Evolutionary conservation across 2,113 vertebrate species (phyloP).

Genomic region (human (Homo sapiens)): DNA sequence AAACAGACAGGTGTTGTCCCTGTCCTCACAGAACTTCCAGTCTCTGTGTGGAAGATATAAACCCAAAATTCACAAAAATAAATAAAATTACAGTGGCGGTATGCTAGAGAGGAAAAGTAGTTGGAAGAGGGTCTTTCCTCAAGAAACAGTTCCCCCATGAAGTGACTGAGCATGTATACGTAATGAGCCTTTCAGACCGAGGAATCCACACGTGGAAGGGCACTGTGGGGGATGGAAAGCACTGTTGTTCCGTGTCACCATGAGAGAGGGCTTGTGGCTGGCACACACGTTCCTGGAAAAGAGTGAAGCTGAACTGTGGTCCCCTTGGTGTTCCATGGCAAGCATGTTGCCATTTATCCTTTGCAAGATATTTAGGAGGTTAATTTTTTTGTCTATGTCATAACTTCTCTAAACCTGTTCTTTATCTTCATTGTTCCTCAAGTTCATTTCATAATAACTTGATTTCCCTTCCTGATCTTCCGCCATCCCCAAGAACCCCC

Average conservation of each 20-base stretch:
- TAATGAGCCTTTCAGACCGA: neutral
- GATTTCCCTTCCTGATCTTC: neutral
- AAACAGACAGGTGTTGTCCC: neutral
- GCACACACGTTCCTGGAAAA: neutral
- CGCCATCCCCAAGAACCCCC: neutral
- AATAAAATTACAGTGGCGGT: neutral
- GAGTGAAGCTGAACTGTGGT: neutral
- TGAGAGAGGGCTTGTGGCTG: neutral
- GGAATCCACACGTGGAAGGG: neutral
- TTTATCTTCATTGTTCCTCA: neutral
- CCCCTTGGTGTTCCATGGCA: neutral
- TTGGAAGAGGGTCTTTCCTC: neutral
- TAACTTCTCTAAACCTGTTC: neutral
- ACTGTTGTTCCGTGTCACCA: rapidly evolving
- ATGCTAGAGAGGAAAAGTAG: too few relatives aligned
- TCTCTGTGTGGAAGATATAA: neutral
- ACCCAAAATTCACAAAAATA: neutral
- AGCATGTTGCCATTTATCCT: neutral
- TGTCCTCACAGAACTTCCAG: neutral
- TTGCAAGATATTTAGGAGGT: neutral
- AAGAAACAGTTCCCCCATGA: neutral
- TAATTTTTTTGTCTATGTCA: neutral
- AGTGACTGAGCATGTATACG: neutral
- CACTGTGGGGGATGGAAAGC: neutral
- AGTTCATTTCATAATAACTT: neutral